These are phyloP conservation scores for Cryptotis parvus DNA, from an alignment of 2,113 vertebrate species.

Conservation along the genomic window DNA sequence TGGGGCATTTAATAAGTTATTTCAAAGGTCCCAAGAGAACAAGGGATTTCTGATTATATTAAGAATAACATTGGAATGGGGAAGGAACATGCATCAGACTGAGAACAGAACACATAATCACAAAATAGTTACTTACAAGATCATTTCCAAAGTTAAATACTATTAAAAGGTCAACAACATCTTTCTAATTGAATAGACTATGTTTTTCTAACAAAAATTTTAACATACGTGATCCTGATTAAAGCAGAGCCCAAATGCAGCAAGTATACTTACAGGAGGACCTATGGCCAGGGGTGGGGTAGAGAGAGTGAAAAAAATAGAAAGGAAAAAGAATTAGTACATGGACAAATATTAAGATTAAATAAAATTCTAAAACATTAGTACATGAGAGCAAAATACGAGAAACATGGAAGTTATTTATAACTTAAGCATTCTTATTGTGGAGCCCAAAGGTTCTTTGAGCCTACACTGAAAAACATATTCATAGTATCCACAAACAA, in stretches of 20 bases:
- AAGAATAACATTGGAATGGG: conserved; percentile 31
- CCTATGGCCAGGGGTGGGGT: conserved; percentile 86
- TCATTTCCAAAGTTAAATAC: conserved; percentile 43
- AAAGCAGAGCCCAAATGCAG: conserved; percentile 79
- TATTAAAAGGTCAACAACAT: conserved; percentile 17
- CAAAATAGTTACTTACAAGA: background rate
- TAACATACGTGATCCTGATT: conserved; percentile 82
- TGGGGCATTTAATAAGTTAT: conserved; percentile 39
- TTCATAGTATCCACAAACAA: background rate
- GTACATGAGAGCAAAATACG: background rate
- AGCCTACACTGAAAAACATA: conserved; percentile 26
- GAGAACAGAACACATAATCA: background rate
- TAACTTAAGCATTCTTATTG: background rate
- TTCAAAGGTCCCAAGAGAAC: background rate
- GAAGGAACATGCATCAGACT: background rate
- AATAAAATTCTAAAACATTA: conserved; percentile 16
- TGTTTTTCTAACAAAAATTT: conserved; percentile 72
- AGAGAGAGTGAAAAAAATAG: conserved; percentile 82
- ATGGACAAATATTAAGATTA: conserved; percentile 63
- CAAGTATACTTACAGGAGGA: conserved; percentile 97
- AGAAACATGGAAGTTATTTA: background rate
- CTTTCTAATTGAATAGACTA: conserved; percentile 53
- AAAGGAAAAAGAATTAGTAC: conserved; percentile 55
- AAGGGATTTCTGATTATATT: background rate
- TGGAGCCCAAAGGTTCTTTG: background rate